phyloP scores from a whole-genome alignment of 2,113 vertebrate species.

The Cyprinodon tularosa region DNA sequence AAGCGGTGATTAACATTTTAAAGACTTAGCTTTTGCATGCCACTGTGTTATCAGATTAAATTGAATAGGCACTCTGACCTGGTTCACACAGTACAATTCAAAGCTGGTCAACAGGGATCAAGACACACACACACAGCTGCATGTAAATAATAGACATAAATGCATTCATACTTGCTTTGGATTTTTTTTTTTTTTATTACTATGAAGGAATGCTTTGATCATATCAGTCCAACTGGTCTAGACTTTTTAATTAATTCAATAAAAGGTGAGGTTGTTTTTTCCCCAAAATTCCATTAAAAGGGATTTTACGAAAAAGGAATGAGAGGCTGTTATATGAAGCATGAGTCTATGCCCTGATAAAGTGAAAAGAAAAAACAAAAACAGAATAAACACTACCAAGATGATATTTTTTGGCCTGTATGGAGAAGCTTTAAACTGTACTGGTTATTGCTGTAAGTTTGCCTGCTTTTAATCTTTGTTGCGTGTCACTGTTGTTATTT shows the following conservation, averaged over 20 bases:
- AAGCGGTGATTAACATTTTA: neutral
- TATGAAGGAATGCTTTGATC: neutral
- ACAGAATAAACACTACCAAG: constrained; percentile 18
- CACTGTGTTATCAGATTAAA: constrained; percentile 13
- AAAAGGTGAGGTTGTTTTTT: constrained; percentile 17
- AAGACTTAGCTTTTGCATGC: neutral
- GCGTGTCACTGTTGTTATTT: constrained; percentile 62
- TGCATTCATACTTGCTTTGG: constrained; percentile 29
- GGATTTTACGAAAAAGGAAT: neutral
- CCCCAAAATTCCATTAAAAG: neutral
- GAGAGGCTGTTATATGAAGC: neutral
- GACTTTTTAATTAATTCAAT: neutral
- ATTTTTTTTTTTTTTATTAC: constrained; percentile 15
- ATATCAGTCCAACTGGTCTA: neutral
- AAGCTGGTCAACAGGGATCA: constrained; percentile 50
- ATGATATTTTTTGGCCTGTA: constrained; percentile 26
- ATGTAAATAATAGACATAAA: constrained; percentile 62
- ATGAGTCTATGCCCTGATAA: constrained; percentile 32
- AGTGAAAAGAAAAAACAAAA: neutral
- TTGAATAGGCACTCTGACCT: constrained; percentile 30
- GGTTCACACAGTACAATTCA: constrained; percentile 42
- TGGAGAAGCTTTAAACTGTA: constrained; percentile 21
- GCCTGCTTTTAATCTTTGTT: constrained; percentile 19
- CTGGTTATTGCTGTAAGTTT: constrained; percentile 36
- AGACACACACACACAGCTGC: constrained; percentile 42